Conservation (phyloP, 2,888 invertebrate genomes). For the Schizaphis graminum region DNA sequence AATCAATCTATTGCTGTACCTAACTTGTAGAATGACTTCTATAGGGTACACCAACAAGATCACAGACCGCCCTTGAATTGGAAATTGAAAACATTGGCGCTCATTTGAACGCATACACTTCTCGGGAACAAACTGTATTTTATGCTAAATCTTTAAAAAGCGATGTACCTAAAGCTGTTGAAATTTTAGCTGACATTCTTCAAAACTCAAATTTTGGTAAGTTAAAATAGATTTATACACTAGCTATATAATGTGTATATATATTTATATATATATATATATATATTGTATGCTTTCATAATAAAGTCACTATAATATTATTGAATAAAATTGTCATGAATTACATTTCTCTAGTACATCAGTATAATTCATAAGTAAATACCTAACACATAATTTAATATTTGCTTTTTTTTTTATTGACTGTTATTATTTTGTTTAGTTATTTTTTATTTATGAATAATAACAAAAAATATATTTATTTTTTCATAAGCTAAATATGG, state of each 20-base stretch:
- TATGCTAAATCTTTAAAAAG: conserved; percentile 97
- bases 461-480: not conserved
- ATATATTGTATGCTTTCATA: not conserved
- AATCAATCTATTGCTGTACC: not conserved
- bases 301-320: not conserved
- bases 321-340: not conserved
- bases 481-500: not conserved
- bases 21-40: not conserved
- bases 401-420: not conserved
- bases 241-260: not conserved
- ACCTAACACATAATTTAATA: not conserved
- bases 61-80: conserved; percentile 94
- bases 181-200: conserved; percentile 96
- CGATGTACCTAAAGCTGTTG: conserved; percentile 93
- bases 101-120: conserved; percentile 98
- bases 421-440: not conserved
- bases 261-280: too few species aligned
- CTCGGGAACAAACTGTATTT: conserved; percentile 98
- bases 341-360: not conserved
- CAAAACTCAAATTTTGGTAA: conserved; percentile 91
- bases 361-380: not conserved
- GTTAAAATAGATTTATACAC: conserved; percentile 24
- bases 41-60: conserved; percentile 91
- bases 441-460: not conserved
- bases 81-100: conserved; percentile 99